Evolutionary conservation across 1,140 invertebrate genomes (phyloP).

Genomic region (Tetragonula clypearis): DNA sequence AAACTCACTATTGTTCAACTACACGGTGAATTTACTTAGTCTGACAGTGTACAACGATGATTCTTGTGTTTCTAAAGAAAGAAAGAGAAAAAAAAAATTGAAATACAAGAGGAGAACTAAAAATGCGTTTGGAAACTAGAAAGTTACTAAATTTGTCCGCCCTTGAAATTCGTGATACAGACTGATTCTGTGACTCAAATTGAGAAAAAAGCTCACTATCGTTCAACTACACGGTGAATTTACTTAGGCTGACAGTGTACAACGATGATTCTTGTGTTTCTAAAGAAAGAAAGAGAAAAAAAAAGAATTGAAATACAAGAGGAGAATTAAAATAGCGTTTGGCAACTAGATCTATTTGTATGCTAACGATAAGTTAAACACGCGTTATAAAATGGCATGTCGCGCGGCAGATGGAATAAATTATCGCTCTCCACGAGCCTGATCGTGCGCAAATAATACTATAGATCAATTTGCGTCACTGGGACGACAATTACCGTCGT

Average conservation of each 20-base stretch:
- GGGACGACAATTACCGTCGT: slow-evolving; percentile 35
- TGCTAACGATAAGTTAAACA: neutral
- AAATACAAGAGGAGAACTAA: no score
- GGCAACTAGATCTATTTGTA: neutral
- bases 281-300: no score
- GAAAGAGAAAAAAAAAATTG: no score
- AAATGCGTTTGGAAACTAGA: neutral
- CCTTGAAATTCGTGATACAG: neutral
- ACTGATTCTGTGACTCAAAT: neutral
- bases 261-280: neutral
- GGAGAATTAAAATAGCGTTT: no score
- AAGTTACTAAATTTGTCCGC: neutral
- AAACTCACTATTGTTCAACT: neutral
- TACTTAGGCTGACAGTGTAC: neutral
- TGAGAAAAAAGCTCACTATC: neutral
- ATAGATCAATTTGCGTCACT: slow-evolving; percentile 48
- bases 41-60: neutral
- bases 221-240: no score
- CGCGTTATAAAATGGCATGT: slow-evolving; percentile 13
- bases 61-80: neutral
- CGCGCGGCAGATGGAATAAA: slow-evolving; percentile 15
- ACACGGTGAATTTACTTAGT: no score
- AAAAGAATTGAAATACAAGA: no score
- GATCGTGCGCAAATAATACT: slow-evolving; percentile 45
- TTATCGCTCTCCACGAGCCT: slow-evolving; percentile 29